phyloP scores from a whole-genome alignment of 1,140 invertebrate genomes.

The Leptinotarsa texana region DNA sequence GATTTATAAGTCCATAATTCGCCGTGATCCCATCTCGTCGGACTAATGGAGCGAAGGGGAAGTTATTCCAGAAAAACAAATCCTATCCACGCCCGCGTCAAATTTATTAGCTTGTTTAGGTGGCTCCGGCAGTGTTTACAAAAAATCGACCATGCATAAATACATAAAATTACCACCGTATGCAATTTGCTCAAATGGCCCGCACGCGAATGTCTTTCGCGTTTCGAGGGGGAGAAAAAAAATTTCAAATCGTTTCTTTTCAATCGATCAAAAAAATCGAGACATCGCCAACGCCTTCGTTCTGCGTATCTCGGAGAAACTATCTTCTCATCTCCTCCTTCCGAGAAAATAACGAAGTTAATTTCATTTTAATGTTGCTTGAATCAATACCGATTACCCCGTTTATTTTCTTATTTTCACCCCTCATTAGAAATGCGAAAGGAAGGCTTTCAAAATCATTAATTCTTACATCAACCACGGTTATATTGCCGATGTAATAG shows the following conservation, averaged over 20 bases:
- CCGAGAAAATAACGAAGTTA: background rate
- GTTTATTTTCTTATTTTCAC: background rate
- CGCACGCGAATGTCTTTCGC: too few relatives aligned
- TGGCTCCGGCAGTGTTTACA: background rate
- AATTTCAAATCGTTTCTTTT: too few relatives aligned
- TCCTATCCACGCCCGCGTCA: background rate
- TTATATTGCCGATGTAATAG: too few relatives aligned
- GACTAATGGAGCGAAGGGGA: background rate
- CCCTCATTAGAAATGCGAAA: background rate
- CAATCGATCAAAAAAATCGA: too few relatives aligned
- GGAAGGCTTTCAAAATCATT: background rate
- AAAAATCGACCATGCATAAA: background rate
- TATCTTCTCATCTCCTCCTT: too few relatives aligned
- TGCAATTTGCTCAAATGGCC: too few relatives aligned
- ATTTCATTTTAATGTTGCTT: background rate
- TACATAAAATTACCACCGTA: background rate
- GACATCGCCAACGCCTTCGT: too few relatives aligned
- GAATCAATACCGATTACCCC: background rate
- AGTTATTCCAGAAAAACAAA: conserved; percentile 1
- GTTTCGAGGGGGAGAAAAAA: too few relatives aligned
- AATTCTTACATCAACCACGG: too few relatives aligned
- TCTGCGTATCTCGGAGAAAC: too few relatives aligned
- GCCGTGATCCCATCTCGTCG: background rate
- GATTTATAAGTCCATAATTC: background rate
- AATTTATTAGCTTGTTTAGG: conserved; percentile 6